Evolutionary conservation across 2,113 vertebrate species (phyloP), one percentile per base, ranked within the genome.

Genomic region (Oreocharis arfaki): DNA sequence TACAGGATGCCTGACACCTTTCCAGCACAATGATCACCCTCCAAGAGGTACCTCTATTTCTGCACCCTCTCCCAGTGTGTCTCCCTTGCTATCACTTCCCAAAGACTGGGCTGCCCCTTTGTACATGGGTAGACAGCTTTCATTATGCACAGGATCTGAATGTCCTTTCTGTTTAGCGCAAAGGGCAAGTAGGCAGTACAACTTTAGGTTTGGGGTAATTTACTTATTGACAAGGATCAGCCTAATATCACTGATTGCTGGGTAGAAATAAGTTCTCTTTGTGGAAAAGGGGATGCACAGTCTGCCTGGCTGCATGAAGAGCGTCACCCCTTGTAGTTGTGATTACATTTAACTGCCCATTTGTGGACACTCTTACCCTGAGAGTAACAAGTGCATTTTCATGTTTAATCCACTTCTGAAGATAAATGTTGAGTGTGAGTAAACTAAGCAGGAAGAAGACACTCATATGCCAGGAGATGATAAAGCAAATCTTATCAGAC

Each of bases 81-180:
- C 20, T 33, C 56, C 21, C 44, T 71, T n/a, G 23, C 26, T 9
- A 11, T 16, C 11, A 65, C 12, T 5, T 59, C 49, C 30, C 56
- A 32, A 27, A 70, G 57, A 42, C 13, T 8, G 42, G 10, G 15
- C n/a, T 19, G 5, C 15, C 9, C 2, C 8, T 91, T 69, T 44
- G 8, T n/a, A 57, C 11, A 9, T 13, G 19, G 57, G 15, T 9
- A 55, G 30, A 37, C 17, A 83, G 39, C 30, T 77, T 84, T 65
- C 37, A 17, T 8, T 84, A 42, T 9, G 13, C 7, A 49, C 15
- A 65, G 41, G 24, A 47, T 47, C 90, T 67, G 26, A 39, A 16
- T 42, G 11, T 67, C 30, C 8, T 33, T 90, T 49, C 37, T 69
- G 8, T 32, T 78, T n/a, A 46, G 13, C 0, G 0, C 70, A 52